Conservation (phyloP, 2,797 vertebrate genomes). For the Champsocephalus esox region DNA sequence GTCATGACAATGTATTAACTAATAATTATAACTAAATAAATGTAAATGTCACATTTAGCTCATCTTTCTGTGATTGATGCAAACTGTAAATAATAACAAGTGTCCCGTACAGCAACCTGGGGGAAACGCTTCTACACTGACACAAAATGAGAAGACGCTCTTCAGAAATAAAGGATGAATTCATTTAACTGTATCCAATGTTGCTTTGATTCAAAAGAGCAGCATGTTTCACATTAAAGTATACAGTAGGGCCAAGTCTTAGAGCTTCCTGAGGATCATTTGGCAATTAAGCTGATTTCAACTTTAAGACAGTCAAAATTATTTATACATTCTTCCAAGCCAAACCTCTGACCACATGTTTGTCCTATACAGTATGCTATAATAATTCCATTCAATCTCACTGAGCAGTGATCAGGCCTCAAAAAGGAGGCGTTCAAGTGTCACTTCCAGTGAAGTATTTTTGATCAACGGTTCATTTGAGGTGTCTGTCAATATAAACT, state of each 20-base stretch:
- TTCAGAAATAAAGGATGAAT: not conserved
- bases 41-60: not conserved
- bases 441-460: not conserved
- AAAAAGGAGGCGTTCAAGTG: not conserved
- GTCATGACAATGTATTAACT: not conserved
- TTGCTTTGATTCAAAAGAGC: not conserved
- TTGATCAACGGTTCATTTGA: constrained; percentile 3
- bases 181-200: not conserved
- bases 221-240: not conserved
- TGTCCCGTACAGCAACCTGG: not conserved
- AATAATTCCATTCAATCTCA: not conserved
- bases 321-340: not conserved
- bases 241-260: not conserved
- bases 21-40: not conserved
- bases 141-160: not conserved
- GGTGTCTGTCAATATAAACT: not conserved
- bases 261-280: too few relatives aligned
- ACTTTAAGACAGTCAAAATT: not conserved
- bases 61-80: not conserved
- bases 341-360: not conserved
- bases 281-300: not conserved
- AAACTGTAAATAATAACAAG: too few relatives aligned
- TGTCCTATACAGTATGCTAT: not conserved
- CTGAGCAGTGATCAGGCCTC: not conserved
- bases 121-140: not conserved